phyloP scores from a whole-genome alignment of 2,888 invertebrate genomes.

The Noctua fimbriata region DNA sequence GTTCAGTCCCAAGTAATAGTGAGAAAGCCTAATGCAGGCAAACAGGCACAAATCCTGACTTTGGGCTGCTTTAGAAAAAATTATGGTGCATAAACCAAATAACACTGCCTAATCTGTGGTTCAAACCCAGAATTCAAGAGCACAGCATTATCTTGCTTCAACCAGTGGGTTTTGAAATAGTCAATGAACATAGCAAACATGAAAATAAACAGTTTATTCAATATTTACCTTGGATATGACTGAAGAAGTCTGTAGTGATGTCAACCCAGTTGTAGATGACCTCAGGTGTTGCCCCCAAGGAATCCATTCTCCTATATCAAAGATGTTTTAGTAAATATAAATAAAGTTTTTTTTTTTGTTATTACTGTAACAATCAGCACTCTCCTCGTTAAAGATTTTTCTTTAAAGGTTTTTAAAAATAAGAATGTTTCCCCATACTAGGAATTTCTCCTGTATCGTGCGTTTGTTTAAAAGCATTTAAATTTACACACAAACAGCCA shows the following conservation, averaged over 20 bases:
- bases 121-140: neutral
- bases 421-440: too few species aligned
- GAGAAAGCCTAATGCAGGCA: neutral
- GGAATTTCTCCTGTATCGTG: too few species aligned
- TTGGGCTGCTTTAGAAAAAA: neutral
- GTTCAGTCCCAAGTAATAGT: neutral
- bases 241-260: constrained; percentile 90
- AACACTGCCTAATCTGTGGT: neutral
- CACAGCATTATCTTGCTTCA: neutral
- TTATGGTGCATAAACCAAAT: neutral
- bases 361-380: neutral
- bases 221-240: constrained; percentile 84
- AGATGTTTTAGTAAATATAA: constrained; percentile 18
- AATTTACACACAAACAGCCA: too few species aligned
- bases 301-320: constrained; percentile 83
- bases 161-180: neutral
- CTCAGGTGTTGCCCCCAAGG: constrained; percentile 82
- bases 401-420: too few species aligned
- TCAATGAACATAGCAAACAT: neutral
- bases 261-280: constrained; percentile 92
- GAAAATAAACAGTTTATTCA: neutral
- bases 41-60: neutral
- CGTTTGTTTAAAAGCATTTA: too few species aligned
- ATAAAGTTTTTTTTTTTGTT: too few species aligned
- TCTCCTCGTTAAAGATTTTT: neutral